These are phyloP conservation scores for Columba guinea DNA, from an alignment of 2,797 vertebrate genomes.

Conservation along the genomic window DNA sequence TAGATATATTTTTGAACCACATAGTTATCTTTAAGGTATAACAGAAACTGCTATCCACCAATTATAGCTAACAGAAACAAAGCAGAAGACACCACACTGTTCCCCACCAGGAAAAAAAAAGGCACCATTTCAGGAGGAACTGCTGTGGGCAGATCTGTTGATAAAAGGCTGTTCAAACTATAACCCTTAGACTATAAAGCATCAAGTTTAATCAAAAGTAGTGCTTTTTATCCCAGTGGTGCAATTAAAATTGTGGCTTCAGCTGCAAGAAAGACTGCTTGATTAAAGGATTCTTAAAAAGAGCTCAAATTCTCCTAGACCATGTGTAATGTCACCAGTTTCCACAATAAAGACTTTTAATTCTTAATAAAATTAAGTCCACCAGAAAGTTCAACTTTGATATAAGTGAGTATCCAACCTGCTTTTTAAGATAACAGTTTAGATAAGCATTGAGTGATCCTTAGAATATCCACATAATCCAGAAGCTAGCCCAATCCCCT, in stretches of 20 bases:
- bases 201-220: not conserved
- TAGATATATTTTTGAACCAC: not conserved
- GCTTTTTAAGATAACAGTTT: not conserved
- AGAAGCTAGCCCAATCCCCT: not conserved
- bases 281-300: not conserved
- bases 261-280: not conserved
- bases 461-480: fast-evolving
- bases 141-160: not conserved
- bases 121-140: not conserved
- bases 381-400: not conserved
- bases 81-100: not conserved
- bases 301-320: not conserved
- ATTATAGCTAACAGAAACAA: not conserved
- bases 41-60: not conserved
- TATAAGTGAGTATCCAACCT: not conserved
- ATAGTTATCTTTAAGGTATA: not conserved
- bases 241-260: not conserved
- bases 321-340: not conserved
- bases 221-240: not conserved
- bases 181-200: not conserved
- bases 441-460: not conserved
- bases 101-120: not conserved
- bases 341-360: not conserved
- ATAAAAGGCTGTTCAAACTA: not conserved
- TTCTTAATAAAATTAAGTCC: not conserved